Evolutionary conservation across 2,888 invertebrate species (phyloP), one percentile per base, ranked within the genome.

Genomic region (Drosophila birchii): DNA sequence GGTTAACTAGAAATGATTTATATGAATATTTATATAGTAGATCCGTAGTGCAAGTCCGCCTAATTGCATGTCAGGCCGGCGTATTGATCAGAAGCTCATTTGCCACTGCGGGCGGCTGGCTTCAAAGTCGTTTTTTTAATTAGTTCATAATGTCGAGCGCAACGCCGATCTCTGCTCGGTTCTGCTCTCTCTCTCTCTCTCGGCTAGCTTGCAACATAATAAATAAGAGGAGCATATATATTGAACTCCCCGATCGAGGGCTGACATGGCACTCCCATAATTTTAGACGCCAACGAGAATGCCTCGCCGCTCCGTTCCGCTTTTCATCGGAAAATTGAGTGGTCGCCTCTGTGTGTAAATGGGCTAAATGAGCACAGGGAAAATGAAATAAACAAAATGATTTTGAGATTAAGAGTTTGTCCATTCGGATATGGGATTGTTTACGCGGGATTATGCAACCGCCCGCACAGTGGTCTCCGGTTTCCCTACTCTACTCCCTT

Each of bases 41-140:
- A 72, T 51, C 72, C 64, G 71, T 56, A 72, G 58, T 70, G 68
- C 70, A 55, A 74, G 58, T 51, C 53, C 79, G 58, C 81, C 87
- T 88, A 84, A 86, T 88, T 89, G 90, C 83, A 74, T 82, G 78
- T 62, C 51, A 73, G 66, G 45, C 45, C 45, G 26, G 58, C 62
- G 67, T 78, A 73, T 57, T 74, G 76, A 81, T 80, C 78, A 77
- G 78, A 79, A 88, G 81, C 77, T 86, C 41, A 47, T 68, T 76
- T 71, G 72, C 54, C 72, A 60, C 74, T 32, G 26, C 29, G 16
- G 59, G 70, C 89, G 86, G 78, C 64, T 32, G 16, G 56, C 70
- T 73, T 86, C 90, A 86, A 86, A 86, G 87, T 71, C 70, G 58
- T 69, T 55, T 86, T 86, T 80, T 82, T 78, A 89, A 85, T 89